Percentiles rank a stretch among this genome's conserved stretches.
These are phyloP conservation scores for Podarcis siculus DNA, from an alignment of 2,797 vertebrate genomes.

Conservation along the genomic window DNA sequence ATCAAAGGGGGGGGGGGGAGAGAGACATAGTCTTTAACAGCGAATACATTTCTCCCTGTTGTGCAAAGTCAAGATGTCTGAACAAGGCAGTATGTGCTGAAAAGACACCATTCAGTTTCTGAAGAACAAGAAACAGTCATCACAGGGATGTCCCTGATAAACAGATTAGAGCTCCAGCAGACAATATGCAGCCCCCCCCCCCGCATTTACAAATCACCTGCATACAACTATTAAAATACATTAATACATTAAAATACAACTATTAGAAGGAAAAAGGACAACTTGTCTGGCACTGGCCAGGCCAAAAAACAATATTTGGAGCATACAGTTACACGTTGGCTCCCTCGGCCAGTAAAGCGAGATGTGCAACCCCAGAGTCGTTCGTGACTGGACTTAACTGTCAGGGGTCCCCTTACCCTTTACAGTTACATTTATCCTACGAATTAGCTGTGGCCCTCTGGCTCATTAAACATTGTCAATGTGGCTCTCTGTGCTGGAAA, in stretches of 20 bases:
- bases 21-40: neutral
- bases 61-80: neutral
- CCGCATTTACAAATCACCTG: neutral
- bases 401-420: too few relatives aligned
- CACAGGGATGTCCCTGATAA: neutral
- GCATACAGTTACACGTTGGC: neutral
- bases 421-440: neutral
- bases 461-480: neutral
- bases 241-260: neutral
- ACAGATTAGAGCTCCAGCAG: neutral
- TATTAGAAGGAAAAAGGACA: neutral
- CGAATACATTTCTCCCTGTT: neutral
- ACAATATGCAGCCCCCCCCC: neutral
- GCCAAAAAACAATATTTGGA: neutral
- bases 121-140: neutral
- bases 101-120: neutral
- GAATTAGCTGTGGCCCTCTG: neutral
- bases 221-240: neutral
- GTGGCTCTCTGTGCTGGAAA: too few relatives aligned
- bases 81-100: neutral
- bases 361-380: too few relatives aligned
- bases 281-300: neutral
- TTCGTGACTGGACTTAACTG: too few relatives aligned
- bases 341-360: too few relatives aligned
- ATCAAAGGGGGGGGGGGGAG: neutral